Evolutionary conservation across 2,888 invertebrate species (phyloP).

Genomic region (Ferrisia virgata): DNA sequence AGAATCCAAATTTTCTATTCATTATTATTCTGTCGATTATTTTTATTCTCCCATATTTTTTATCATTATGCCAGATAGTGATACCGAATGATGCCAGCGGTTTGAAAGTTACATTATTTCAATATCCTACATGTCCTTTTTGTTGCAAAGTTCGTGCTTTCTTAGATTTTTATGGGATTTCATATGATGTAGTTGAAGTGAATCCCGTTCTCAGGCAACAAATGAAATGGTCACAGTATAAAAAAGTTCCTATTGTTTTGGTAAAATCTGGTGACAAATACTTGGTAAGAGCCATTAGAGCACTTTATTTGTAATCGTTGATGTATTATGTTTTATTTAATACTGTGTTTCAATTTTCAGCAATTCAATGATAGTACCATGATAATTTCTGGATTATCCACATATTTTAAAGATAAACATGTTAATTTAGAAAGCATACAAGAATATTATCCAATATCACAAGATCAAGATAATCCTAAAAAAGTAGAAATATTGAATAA

Average conservation of each 20-base stretch:
- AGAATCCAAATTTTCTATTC: neutral
- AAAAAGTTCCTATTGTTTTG: constrained; percentile 90
- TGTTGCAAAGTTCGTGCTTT: constrained; percentile 92
- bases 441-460: constrained; percentile 72
- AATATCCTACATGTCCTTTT: constrained; percentile 97
- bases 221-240: constrained; percentile 88
- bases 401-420: constrained; percentile 65
- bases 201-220: constrained; percentile 90
- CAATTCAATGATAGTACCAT: constrained; percentile 91
- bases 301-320: no score
- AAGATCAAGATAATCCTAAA: constrained; percentile 65
- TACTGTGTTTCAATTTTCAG: constrained; percentile 55
- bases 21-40: neutral
- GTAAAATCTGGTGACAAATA: constrained; percentile 71
- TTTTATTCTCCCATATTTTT: neutral
- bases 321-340: constrained; percentile 17
- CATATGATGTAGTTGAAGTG: constrained; percentile 94
- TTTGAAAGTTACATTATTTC: constrained; percentile 78
- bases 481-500: constrained; percentile 78
- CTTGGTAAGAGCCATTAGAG: constrained; percentile 62
- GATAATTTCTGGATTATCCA: constrained; percentile 83
- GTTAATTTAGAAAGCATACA: constrained; percentile 66
- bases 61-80: neutral
- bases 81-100: constrained; percentile 30
- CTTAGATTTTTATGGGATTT: constrained; percentile 87